phyloP scores from a whole-genome alignment of 2,888 invertebrate species.

The Lomographa bimaculata region DNA sequence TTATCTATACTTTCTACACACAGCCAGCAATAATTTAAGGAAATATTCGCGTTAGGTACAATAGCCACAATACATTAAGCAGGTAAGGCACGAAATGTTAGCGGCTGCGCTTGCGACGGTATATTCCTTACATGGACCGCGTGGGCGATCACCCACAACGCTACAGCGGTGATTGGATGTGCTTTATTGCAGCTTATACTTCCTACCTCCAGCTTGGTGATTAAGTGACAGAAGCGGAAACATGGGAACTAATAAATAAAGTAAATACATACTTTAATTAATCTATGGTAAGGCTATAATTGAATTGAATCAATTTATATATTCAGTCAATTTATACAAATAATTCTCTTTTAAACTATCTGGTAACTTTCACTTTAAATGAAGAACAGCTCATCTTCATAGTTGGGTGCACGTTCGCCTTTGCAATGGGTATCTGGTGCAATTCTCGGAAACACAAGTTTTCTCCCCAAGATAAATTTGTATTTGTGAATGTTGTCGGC shows the following conservation, averaged over 20 bases:
- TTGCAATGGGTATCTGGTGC: too few species aligned
- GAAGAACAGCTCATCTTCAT: too few species aligned
- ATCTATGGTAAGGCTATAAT: too few species aligned
- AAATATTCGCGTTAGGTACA: conserved; percentile 38
- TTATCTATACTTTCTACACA: too few species aligned
- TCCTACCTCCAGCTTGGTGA: conserved; percentile 4
- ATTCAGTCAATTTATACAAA: too few species aligned
- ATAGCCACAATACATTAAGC: conserved; percentile 46
- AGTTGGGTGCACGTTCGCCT: too few species aligned
- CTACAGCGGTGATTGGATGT: conserved; percentile 25
- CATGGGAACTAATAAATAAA: neutral
- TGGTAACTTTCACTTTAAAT: too few species aligned
- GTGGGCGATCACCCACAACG: conserved; percentile 55
- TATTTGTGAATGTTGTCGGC: too few species aligned
- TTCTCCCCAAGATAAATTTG: too few species aligned
- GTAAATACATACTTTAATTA: conserved; percentile 21
- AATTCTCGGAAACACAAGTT: too few species aligned
- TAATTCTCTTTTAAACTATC: too few species aligned
- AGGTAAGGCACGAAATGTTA: conserved; percentile 55
- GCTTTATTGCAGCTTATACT: conserved; percentile 20
- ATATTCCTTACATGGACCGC: conserved; percentile 56
- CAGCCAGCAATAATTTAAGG: conserved; percentile 44
- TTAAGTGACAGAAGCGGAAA: conserved; percentile 2
- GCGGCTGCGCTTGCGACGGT: conserved; percentile 58
- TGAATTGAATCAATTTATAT: too few species aligned